phyloP scores from a whole-genome alignment of 2,888 invertebrate genomes.

The Mycalesis mineus region DNA sequence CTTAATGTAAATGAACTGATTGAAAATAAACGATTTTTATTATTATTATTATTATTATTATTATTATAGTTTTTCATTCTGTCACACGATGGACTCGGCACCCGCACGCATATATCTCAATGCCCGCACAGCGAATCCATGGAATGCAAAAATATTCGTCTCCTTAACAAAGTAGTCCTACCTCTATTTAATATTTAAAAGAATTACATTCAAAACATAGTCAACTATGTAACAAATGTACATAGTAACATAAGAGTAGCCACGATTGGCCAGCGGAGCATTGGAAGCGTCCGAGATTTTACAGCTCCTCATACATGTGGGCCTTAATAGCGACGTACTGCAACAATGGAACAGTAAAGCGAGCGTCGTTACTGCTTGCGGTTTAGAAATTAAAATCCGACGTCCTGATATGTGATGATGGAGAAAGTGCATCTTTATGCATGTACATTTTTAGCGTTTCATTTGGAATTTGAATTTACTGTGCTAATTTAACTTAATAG shows the following conservation, averaged over 20 bases:
- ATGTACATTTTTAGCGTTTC: background rate
- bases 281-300: slow-evolving; percentile 42
- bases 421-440: slow-evolving; percentile 31
- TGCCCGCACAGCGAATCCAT: too few species aligned
- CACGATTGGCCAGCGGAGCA: slow-evolving; percentile 29
- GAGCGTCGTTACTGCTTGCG: slow-evolving; percentile 69
- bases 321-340: slow-evolving; percentile 39
- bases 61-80: too few species aligned
- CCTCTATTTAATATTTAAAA: too few species aligned
- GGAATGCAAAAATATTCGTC: too few species aligned
- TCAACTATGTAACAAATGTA: slow-evolving; percentile 17
- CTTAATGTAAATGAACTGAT: too few species aligned
- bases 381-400: slow-evolving; percentile 78
- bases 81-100: too few species aligned
- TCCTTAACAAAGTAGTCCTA: too few species aligned
- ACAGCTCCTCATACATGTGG: slow-evolving; percentile 48
- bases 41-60: too few species aligned
- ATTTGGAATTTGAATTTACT: background rate
- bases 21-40: too few species aligned
- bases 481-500: too few species aligned
- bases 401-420: slow-evolving; percentile 51
- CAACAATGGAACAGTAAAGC: slow-evolving; percentile 75
- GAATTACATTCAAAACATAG: too few species aligned
- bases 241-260: background rate
- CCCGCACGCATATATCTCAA: too few species aligned